Percentiles rank a stretch among this genome's conserved stretches.
Evolutionary conservation across 2,888 invertebrate genomes (phyloP).

Genomic region (Parelbella ahira): DNA sequence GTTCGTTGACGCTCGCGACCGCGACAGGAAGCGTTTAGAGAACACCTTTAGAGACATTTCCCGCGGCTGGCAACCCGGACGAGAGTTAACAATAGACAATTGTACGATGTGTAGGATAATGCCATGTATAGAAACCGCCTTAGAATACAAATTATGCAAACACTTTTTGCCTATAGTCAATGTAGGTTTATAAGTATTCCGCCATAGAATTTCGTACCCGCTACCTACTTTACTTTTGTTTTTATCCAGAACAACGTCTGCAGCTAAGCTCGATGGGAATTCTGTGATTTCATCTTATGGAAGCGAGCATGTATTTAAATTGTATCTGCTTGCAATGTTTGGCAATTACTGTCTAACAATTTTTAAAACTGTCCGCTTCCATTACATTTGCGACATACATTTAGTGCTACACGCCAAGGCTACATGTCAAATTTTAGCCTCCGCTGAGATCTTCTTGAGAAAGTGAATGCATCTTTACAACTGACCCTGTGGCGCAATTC

Average conservation of each 20-base stretch:
- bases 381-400: too few species aligned
- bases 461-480: slow-evolving; percentile 5
- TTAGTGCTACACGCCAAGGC: too few species aligned
- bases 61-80: slow-evolving; percentile 41
- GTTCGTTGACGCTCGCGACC: slow-evolving; percentile 49
- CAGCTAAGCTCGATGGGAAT: slow-evolving; percentile 13
- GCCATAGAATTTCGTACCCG: slow-evolving; percentile 11
- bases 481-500: slow-evolving; percentile 1
- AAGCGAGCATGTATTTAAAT: not conserved
- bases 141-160: slow-evolving; percentile 16
- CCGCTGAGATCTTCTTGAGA: too few species aligned
- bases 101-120: slow-evolving; percentile 12
- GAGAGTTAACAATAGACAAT: slow-evolving; percentile 36
- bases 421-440: too few species aligned
- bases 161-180: slow-evolving; percentile 13
- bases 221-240: slow-evolving; percentile 7
- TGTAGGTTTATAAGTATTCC: slow-evolving; percentile 22
- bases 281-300: slow-evolving; percentile 11
- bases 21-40: slow-evolving; percentile 50
- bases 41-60: slow-evolving; percentile 43
- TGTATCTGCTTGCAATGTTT: too few species aligned
- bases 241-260: slow-evolving; percentile 2
- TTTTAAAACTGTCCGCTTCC: too few species aligned
- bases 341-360: too few species aligned
- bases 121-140: slow-evolving; percentile 3